Percentiles rank a stretch among this genome's conserved stretches.
phyloP scores from a whole-genome alignment of 2,113 vertebrate species.

The Planiliza haematocheilus region DNA sequence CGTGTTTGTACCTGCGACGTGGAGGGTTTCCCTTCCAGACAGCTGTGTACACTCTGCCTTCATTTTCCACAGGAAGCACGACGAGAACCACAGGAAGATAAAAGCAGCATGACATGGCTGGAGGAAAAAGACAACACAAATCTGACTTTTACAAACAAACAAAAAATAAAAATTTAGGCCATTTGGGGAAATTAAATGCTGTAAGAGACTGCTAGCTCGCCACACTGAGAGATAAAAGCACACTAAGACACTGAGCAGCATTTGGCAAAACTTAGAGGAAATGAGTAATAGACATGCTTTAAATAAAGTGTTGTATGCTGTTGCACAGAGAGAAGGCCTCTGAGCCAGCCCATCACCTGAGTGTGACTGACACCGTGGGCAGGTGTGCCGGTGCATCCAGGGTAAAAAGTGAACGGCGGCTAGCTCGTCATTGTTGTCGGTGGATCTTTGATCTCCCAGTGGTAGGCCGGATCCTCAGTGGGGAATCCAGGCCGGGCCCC shows the following conservation, averaged over 20 bases:
- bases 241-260: not conserved
- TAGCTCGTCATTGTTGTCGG: slow-evolving; percentile 87
- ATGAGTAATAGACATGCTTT: not conserved
- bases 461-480: slow-evolving; percentile 83
- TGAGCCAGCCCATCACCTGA: slow-evolving; percentile 61
- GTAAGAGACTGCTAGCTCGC: not conserved
- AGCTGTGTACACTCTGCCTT: slow-evolving; percentile 79
- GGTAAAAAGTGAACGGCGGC: slow-evolving; percentile 77
- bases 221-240: slow-evolving; percentile 7
- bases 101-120: slow-evolving; percentile 56
- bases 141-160: slow-evolving; percentile 31
- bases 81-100: slow-evolving; percentile 69
- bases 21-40: slow-evolving; percentile 70
- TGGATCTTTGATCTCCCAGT: slow-evolving; percentile 90
- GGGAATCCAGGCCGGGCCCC: slow-evolving; percentile 84
- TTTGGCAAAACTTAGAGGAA: not conserved
- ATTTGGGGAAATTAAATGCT: slow-evolving; percentile 2
- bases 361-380: slow-evolving; percentile 86
- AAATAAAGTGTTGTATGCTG: not conserved
- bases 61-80: slow-evolving; percentile 77
- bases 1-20: slow-evolving; percentile 75
- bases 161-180: slow-evolving; percentile 11
- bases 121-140: slow-evolving; percentile 51
- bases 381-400: slow-evolving; percentile 88
- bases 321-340: slow-evolving; percentile 6